Base-by-base conservation (phyloP, 2,888 invertebrate species). In the Nezara viridula region DNA sequence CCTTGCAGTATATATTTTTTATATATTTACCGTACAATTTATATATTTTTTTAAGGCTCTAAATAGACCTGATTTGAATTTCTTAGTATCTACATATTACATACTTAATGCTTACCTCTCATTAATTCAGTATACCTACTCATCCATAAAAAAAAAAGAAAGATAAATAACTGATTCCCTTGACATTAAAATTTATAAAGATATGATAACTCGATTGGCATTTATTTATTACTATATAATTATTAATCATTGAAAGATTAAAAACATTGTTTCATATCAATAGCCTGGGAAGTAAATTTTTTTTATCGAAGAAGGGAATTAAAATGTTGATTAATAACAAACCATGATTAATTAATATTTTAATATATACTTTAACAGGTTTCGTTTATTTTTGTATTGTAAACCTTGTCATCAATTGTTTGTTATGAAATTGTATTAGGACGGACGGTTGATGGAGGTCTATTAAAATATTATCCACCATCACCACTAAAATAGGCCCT, bases 391-490 rank as follows among this genome's bases (percentile, higher is more conserved):
- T 2, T 21, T 52, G 19, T 21, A 52, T 21, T 6, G 21, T 52
- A 52, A 21, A 52, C 19, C 21, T 21, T 2, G 19, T 52, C 19
- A 52, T 52, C 2, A 52, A 52, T n/a, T 55, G 55, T 10, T 55
- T n/a, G n/a, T n/a, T 9, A 6, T 55, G 24, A n/a, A 9, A 60
- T 60, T 60, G 12, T 27, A 60, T 60, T 27, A 2, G n/a, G 27
- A 60, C 27, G 32, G 66, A 66, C 32, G 19, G 32, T 19, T 81
- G 81, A 40, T 40, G 81, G 81, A 24, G 81, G 81, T n/a, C 81
- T 44, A 81, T 44, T 81, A n/a, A 24, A n/a, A 44, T 44, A 81
- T 81, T 81, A 81, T 81, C 81, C 81, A 81, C 44, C 81, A 81
- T 44, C 77, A 77, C 40, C 81, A 40, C 24, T 44, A n/a, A 44